These are phyloP conservation scores for Sminthurinus aureus DNA, from an alignment of 2,888 invertebrate species.

Conservation along the genomic window DNA sequence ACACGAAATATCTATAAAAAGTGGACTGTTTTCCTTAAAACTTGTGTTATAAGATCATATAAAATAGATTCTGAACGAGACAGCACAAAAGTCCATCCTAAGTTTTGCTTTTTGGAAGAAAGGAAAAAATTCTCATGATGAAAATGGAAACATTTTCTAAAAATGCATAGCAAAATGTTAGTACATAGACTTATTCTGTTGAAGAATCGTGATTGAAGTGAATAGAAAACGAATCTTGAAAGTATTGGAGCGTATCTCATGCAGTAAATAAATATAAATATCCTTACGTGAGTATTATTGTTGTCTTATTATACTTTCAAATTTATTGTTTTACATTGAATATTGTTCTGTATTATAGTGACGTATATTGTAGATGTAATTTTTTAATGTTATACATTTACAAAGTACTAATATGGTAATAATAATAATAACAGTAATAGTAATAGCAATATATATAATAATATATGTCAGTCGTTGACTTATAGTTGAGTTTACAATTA, in stretches of 20 bases:
- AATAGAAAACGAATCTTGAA: conserved; percentile 5
- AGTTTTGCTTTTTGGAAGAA: not conserved
- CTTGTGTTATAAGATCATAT: too few relatives aligned
- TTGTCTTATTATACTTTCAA: not conserved
- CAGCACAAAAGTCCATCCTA: too few relatives aligned
- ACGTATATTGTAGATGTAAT: too few relatives aligned
- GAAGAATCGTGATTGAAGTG: not conserved
- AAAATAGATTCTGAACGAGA: too few relatives aligned
- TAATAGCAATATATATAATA: too few relatives aligned
- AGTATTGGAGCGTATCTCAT: conserved; percentile 36
- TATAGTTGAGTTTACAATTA: too few relatives aligned
- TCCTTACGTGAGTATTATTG: not conserved
- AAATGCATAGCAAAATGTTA: conserved; percentile 7
- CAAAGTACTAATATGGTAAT: too few relatives aligned
- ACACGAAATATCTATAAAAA: too few relatives aligned
- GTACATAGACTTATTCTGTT: not conserved
- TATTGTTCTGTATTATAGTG: not conserved
- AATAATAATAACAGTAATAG: too few relatives aligned
- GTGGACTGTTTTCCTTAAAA: too few relatives aligned
- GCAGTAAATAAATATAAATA: not conserved
- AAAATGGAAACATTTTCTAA: not conserved
- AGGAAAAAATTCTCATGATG: not conserved
- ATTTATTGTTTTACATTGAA: conserved; percentile 12
- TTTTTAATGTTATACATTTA: too few relatives aligned
- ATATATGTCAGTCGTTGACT: too few relatives aligned